phyloP scores from a whole-genome alignment of 2,797 vertebrate genomes.

The Morus bassanus region DNA sequence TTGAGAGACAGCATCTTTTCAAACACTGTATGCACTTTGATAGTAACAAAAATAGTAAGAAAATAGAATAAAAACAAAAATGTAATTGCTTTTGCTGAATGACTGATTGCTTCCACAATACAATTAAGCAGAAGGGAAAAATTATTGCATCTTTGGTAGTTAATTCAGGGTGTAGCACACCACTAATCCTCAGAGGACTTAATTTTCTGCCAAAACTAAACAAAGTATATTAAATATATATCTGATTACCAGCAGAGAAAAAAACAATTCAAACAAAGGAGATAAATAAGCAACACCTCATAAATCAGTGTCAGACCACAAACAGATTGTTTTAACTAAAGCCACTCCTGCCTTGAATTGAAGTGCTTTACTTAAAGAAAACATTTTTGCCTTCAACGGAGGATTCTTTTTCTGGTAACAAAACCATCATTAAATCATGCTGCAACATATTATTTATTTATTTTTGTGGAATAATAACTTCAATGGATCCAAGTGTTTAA shows the following conservation, averaged over 20 bases:
- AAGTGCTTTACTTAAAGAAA: background rate
- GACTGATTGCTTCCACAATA: conserved; percentile 46
- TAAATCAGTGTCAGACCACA: conserved; percentile 3
- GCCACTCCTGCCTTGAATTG: background rate
- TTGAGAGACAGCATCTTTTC: background rate
- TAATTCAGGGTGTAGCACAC: background rate
- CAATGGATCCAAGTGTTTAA: background rate
- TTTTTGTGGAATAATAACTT: background rate
- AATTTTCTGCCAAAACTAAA: conserved; percentile 44
- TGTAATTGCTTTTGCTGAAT: conserved; percentile 42
- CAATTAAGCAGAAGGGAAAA: conserved; percentile 48
- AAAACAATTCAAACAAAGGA: background rate
- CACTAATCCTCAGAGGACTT: conserved; percentile 2
- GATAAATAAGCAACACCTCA: background rate
- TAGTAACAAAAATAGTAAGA: conserved; percentile 21
- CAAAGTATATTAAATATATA: background rate
- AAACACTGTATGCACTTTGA: background rate
- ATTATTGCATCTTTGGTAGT: conserved; percentile 36
- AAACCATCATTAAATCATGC: background rate
- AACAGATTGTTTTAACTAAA: conserved; percentile 28
- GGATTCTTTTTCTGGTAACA: background rate
- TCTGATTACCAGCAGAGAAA: conserved; percentile 12
- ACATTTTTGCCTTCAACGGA: background rate
- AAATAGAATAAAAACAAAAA: conserved; percentile 28
- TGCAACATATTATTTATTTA: background rate